Evolutionary conservation across 2,113 vertebrate species (phyloP), one percentile per base, ranked within the genome.

Genomic region (Paedocypris sp.): DNA sequence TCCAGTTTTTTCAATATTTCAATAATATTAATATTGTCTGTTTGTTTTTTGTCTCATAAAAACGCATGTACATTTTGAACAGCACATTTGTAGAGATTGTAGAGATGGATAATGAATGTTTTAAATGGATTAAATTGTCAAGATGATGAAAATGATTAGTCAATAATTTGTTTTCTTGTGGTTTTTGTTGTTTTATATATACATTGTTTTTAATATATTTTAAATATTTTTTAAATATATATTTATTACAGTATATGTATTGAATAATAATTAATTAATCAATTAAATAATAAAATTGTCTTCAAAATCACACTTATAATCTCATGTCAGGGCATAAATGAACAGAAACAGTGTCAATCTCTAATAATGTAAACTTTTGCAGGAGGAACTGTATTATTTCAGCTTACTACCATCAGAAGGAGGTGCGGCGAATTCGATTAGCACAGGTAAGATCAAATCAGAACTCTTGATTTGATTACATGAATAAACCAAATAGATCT

Each of bases 351-450:
- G 7, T 48, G 8, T 19, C 23, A 28, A 39, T 20, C 49, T 10
- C 7, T 15, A 29, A 28, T 10, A 41, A 25, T 16, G 15, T n/a
- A 52, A 5, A 73, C 53, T 68, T 38, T 77, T 79, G 57, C 72
- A 86, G 84, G 28, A 74, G 84, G 33, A 86, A 86, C 80, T 84
- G 84, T 60, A 86, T 84, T 19, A 86, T 86, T 60, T 84, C 84
- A 35, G 82, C 84, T 26, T 86, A 84, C 63, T 85, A 85, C 66
- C 79, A 86, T 61, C 80, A 82, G 67, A 77, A 74, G 73, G 83
- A 86, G 22, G 75, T 57, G 1, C 76, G 77, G 39, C 72, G 69
- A 5, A 72, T 75, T 32, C 71, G 75, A 49, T 56, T 64, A 67
- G 64, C 81, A 60, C 78, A 84, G 65, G 83, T 84, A 69, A 79